Evolutionary conservation across 37 sponge, comb jelly and placozoan genomes (phyloP).

Genomic region (Diacarnus erythraeanus): DNA sequence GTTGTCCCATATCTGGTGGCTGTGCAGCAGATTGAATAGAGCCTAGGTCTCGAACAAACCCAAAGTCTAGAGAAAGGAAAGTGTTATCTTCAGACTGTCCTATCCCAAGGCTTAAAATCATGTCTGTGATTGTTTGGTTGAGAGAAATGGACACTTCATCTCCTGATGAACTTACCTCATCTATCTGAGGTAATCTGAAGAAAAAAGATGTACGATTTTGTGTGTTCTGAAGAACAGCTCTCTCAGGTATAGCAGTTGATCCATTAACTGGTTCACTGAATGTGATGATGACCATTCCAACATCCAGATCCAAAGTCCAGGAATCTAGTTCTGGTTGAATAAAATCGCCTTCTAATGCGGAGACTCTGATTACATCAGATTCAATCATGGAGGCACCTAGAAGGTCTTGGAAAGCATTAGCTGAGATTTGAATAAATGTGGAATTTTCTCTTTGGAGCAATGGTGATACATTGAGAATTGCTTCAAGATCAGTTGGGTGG

Average conservation of each 20-base stretch:
- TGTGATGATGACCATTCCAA: conserved; percentile 47
- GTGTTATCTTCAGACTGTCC: conserved; percentile 38
- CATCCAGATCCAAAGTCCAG: conserved; percentile 66
- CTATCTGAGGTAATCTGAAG: conserved; percentile 26
- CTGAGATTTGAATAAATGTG: conserved; percentile 53
- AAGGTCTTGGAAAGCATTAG: conserved; percentile 51
- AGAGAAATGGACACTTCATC: conserved; percentile 35
- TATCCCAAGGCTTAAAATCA: conserved; percentile 44
- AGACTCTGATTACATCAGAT: conserved; percentile 22
- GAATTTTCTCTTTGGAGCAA: conserved; percentile 43
- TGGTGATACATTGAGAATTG: conserved; percentile 30
- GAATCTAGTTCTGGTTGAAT: conserved; percentile 54
- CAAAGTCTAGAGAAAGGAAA: conserved; percentile 60
- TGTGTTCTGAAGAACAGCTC: conserved; percentile 48
- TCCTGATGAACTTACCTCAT: not conserved
- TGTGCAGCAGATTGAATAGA: conserved; percentile 34
- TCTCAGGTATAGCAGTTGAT: conserved; percentile 25
- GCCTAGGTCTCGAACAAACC: conserved; percentile 58
- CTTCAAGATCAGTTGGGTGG: conserved; percentile 50
- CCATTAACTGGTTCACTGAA: conserved; percentile 76
- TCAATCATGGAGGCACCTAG: not conserved
- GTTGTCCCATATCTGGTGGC: conserved; percentile 24
- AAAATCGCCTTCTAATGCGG: conserved; percentile 58
- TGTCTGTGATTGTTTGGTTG: conserved; percentile 32
- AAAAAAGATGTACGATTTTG: conserved; percentile 2